Base-by-base conservation (phyloP, 2,888 invertebrate species). In the Magallana nippona region DNA sequence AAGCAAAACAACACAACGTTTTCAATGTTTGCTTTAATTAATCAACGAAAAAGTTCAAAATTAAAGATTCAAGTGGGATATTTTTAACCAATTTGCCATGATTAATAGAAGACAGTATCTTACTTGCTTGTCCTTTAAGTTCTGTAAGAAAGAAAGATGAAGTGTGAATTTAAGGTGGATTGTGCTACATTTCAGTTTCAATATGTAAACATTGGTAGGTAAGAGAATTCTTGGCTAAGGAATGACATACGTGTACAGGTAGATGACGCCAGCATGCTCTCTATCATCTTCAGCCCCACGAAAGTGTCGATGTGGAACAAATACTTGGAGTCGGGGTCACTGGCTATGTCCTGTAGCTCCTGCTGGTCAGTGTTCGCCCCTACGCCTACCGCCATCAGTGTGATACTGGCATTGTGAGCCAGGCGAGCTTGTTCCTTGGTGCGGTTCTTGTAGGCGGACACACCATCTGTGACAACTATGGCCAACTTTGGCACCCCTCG, bases 381-480 rank as follows among this genome's bases (percentile, higher is more conserved):
- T 13, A 80, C 56, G 0, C 80, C 80, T 13, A 80, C 58, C n/a
- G 80, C 22, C n/a, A 80, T 19, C 27, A 80, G 15, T n/a, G 17
- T 80, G 8, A 80, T 80, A 5, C 80, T 58, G 13, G 44, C 55
- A n/a, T 13, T 22, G n/a, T 57, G 19, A 3, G 80, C 80, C 58
- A 56, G n/a, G 10, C 10, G 10, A 22, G 80, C 80, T 32, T 56
- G 55, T 13, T 56, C 22, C 5, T 22, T 80, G 80, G 80, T 80
- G 32, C 32, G 56, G 56, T 80, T 58, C 57, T 56, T 32, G 27
- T 22, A 32, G 32, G 58, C n/a, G 55, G 80, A 80, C 11, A 80
- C 32, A 17, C 80, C 80, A 27, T 80, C 80, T 44, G 80, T 80
- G 17, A 80, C 58, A 17, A 80, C 56, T 27, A 80, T 56, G 8